Evolutionary conservation across 2,797 vertebrate genomes (phyloP).

Genomic region (Columba guinea): DNA sequence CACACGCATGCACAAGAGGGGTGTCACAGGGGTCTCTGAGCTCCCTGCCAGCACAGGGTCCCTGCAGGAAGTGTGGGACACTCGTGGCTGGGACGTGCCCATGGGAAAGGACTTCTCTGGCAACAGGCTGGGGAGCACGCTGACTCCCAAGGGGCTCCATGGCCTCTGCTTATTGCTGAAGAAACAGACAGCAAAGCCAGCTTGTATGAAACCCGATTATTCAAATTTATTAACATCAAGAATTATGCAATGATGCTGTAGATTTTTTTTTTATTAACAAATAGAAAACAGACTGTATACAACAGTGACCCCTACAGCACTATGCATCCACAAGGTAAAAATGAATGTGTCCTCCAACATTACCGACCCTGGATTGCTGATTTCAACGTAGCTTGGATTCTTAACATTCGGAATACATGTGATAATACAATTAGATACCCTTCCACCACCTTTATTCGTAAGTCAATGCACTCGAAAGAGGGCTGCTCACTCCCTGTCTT

Average conservation of each 20-base stretch:
- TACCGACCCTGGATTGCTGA: constrained; percentile 79
- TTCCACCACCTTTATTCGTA: constrained; percentile 80
- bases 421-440: constrained; percentile 81
- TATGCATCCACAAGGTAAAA: constrained; percentile 97
- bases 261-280: constrained; percentile 93
- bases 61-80: accelerated
- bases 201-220: constrained; percentile 91
- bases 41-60: background rate
- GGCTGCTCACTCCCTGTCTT: constrained; percentile 76
- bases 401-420: constrained; percentile 68
- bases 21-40: background rate
- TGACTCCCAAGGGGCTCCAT: background rate
- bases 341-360: constrained; percentile 85
- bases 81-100: background rate
- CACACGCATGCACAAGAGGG: background rate
- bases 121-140: background rate
- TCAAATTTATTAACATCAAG: constrained; percentile 98
- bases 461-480: constrained; percentile 75
- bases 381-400: constrained; percentile 74
- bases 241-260: constrained; percentile 87
- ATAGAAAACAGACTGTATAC: constrained; percentile 97
- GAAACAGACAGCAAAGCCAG: constrained; percentile 74
- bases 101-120: background rate
- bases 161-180: constrained; percentile 10
- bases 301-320: constrained; percentile 90